A percentile compares a stretch with the other conserved stretches of the same genome.
Conservation (phyloP, 2,113 vertebrate species). For the Heteronetta atricapilla region DNA sequence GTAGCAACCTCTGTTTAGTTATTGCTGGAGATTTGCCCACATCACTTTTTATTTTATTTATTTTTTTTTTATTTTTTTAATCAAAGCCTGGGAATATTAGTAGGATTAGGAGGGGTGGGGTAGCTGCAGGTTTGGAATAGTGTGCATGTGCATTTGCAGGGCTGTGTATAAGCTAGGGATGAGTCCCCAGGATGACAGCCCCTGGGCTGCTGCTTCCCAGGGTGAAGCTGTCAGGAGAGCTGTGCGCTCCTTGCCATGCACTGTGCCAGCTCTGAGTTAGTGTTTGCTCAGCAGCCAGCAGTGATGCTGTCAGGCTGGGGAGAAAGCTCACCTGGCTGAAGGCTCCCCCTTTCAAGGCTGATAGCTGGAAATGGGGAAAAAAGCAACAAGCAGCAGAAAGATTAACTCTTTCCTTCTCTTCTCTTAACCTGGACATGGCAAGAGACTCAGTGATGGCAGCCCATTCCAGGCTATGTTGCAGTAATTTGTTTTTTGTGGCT, state of each 20-base stretch:
- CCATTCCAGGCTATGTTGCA: rapidly evolving
- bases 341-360: background rate
- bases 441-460: background rate
- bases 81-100: background rate
- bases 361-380: background rate
- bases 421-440: background rate
- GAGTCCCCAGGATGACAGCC: background rate
- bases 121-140: background rate
- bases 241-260: too few species aligned
- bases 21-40: background rate
- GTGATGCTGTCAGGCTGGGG: background rate
- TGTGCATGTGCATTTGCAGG: rapidly evolving
- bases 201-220: background rate
- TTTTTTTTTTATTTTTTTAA: background rate
- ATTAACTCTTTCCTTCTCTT: background rate
- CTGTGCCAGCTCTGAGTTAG: background rate
- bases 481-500: background rate
- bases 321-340: background rate
- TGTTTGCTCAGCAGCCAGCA: background rate
- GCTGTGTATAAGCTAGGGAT: background rate
- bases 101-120: background rate
- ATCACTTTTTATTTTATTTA: too few species aligned
- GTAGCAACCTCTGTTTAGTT: background rate
- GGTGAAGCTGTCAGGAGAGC: background rate
- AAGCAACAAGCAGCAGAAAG: background rate